Evolutionary conservation across 1,140 invertebrate genomes (phyloP), one percentile per base, ranked within the genome.

Genomic region (Zaprionus capensis): DNA sequence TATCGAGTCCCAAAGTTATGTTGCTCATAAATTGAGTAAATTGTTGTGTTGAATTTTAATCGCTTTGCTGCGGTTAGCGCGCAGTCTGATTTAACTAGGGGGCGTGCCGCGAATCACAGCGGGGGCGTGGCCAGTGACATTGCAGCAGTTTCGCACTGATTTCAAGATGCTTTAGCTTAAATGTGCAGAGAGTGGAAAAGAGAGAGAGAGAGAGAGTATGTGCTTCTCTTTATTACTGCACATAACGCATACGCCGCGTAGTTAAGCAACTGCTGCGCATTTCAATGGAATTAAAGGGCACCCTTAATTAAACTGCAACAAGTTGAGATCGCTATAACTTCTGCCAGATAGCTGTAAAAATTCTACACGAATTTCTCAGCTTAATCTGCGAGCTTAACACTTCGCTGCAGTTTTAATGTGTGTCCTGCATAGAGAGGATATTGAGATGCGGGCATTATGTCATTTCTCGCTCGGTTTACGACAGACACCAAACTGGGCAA

Each of bases 1-100:
- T 88, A 88, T 84, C 75, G 81, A 83, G 84, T 83, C 84, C 63
- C 71, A 74, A 80, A 81, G 81, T 84, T 90, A 90, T 88, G 85
- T 80, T 76, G 66, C 71, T 77, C 81, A 84, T 90, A 88, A 90
- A 88, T 79, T 81, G 78, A 73, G 81, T 81, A 88, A 84, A 90
- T 84, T 90, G 81, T 81, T 90, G 75, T 76, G 72, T 75, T 88
- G 85, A 79, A 79, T 81, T 88, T 84, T 84, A 90, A 90, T 84
- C 84, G 84, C 57, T 81, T 69, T 44, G 31, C 64, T 64, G 78
- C 59, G 81, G 74, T 78, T 63, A 56, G 58, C 75, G 28, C 56
- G 51, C 58, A 15, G 36, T 62, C 44, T 62, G 62, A 53, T 58
- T 67, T 64, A 51, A 75, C 62, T 44, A 72, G 55, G 20, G 22